phyloP scores from a whole-genome alignment of 2,888 invertebrate species.

The Agrochola macilenta region DNA sequence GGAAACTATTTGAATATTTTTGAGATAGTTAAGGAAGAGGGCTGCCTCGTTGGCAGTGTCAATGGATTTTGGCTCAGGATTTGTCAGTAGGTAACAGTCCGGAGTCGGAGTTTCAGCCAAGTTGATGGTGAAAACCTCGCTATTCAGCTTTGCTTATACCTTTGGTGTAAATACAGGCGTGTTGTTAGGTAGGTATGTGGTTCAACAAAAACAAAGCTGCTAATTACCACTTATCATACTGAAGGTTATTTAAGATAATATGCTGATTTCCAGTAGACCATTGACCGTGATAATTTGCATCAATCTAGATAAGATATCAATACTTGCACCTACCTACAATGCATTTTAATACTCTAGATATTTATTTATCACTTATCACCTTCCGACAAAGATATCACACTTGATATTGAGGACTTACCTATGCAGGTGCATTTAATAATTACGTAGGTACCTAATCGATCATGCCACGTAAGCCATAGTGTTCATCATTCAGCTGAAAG shows the following conservation, averaged over 20 bases:
- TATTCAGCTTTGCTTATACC: not conserved
- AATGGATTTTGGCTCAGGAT: not conserved
- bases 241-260: not conserved
- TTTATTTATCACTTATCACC: not conserved
- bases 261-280: not conserved
- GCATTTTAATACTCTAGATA: not conserved
- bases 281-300: not conserved
- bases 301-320: conserved; percentile 1
- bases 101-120: not conserved
- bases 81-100: not conserved
- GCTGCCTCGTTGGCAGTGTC: not conserved
- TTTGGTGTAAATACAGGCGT: too few species aligned
- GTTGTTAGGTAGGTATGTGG: not conserved
- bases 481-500: not conserved
- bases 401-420: not conserved
- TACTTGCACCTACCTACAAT: not conserved
- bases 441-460: not conserved
- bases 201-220: not conserved
- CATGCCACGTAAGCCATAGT: not conserved
- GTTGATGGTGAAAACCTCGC: too few species aligned
- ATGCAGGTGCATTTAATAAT: not conserved
- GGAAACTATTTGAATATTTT: conserved; percentile 2
- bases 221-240: not conserved
- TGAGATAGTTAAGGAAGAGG: not conserved
- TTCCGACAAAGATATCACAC: not conserved